Evolutionary conservation across 2,797 vertebrate species (phyloP).

Genomic region (Acanthurus tractus): DNA sequence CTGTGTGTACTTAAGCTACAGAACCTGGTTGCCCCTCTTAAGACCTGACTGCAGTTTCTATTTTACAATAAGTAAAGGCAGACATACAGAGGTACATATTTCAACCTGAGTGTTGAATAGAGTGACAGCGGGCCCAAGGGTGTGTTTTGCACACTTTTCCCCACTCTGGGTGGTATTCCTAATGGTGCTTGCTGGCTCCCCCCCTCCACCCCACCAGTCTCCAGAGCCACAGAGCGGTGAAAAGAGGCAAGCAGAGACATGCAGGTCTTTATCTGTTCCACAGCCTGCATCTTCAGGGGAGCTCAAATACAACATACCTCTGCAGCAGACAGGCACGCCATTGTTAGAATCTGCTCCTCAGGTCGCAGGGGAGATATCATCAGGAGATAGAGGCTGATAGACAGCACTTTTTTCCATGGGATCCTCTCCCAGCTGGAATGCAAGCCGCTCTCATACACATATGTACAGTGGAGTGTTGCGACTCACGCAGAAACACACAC

Average conservation of each 20-base stretch:
- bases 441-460: conserved; percentile 6
- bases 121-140: conserved; percentile 67
- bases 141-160: conserved; percentile 53
- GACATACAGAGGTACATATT: conserved; percentile 58
- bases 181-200: conserved; percentile 47
- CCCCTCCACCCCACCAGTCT: conserved; percentile 9
- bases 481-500: not conserved
- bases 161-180: conserved; percentile 82
- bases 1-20: conserved; percentile 44
- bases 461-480: not conserved
- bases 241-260: conserved; percentile 76
- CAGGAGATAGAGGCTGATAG: conserved; percentile 65
- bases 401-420: conserved; percentile 53
- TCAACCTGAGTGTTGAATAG: conserved; percentile 58
- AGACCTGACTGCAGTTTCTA: conserved; percentile 15
- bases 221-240: conserved; percentile 34
- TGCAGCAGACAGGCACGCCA: conserved; percentile 73
- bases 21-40: conserved; percentile 35
- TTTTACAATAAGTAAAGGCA: conserved; percentile 45
- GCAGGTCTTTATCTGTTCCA: conserved; percentile 77
- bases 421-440: conserved; percentile 71
- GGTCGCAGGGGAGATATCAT: conserved; percentile 73
- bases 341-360: conserved; percentile 77
- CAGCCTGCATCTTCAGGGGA: conserved; percentile 44
- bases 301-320: conserved; percentile 71